phyloP scores from a whole-genome alignment of 1,140 invertebrate genomes.

The Papilio glaucus region DNA sequence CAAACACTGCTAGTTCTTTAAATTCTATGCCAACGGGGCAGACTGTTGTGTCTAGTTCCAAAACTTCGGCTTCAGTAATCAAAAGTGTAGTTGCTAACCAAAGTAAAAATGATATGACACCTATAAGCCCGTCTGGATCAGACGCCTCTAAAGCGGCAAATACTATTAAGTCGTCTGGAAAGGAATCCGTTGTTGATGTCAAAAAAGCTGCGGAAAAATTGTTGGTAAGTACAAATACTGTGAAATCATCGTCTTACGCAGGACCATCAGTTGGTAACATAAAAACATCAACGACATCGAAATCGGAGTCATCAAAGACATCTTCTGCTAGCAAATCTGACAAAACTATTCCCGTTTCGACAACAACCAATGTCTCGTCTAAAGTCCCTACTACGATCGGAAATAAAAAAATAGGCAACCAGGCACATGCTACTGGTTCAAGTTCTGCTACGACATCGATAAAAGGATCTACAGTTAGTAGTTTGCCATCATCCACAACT shows the following conservation, averaged over 20 bases:
- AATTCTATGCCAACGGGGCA: slow-evolving; percentile 11
- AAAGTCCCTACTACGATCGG: not conserved
- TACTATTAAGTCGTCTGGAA: not conserved
- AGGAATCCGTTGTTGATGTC: slow-evolving; percentile 7
- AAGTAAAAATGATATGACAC: not conserved
- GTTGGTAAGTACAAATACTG: not conserved
- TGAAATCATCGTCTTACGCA: not conserved
- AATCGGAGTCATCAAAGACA: not conserved
- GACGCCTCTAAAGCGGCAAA: not conserved
- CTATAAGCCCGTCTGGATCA: not conserved
- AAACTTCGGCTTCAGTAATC: not conserved
- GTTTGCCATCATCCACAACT: slow-evolving; percentile 26
- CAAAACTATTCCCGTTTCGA: not conserved
- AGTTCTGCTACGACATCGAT: slow-evolving; percentile 4
- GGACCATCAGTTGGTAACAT: not conserved
- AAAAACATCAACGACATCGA: slow-evolving; percentile 4
- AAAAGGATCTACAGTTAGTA: slow-evolving; percentile 23
- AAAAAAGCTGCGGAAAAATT: slow-evolving; percentile 14
- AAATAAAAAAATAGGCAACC: slow-evolving; percentile 7
- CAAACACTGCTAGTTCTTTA: not conserved
- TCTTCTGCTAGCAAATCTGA: not conserved
- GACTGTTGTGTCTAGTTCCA: slow-evolving; percentile 14
- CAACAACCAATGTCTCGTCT: not conserved
- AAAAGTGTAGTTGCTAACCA: not conserved
- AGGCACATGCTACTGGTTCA: slow-evolving; percentile 13